Conservation (phyloP, 1,140 invertebrate species). For the Scaptodrosophila lebanonensis region DNA sequence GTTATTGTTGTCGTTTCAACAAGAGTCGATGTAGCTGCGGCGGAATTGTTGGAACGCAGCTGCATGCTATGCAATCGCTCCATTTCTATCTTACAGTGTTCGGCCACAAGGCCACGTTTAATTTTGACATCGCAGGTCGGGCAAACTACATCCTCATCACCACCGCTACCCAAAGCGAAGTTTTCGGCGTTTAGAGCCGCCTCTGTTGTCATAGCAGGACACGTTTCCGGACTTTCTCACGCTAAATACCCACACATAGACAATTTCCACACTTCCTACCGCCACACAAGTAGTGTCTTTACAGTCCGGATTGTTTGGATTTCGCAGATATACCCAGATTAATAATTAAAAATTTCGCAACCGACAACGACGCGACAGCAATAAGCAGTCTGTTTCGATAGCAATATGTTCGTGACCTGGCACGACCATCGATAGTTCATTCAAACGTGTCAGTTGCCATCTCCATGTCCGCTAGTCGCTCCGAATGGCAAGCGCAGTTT, state of each 20-base stretch:
- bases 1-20: conserved; percentile 31
- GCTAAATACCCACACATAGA: not conserved
- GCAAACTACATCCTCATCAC: conserved; percentile 79
- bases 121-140: conserved; percentile 89
- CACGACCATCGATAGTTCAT: not conserved
- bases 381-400: too few species aligned
- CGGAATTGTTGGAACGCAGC: conserved; percentile 7
- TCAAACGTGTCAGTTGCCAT: too few species aligned
- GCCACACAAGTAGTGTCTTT: too few species aligned
- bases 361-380: too few species aligned
- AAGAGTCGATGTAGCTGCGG: not conserved
- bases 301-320: too few species aligned
- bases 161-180: conserved; percentile 79
- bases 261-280: too few species aligned
- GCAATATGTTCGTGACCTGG: too few species aligned
- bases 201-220: conserved; percentile 75
- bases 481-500: not conserved
- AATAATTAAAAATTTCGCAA: too few species aligned
- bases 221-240: not conserved
- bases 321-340: not conserved
- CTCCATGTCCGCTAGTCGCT: not conserved
- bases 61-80: conserved; percentile 84
- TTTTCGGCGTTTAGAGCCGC: conserved; percentile 69
- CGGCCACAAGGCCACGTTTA: conserved; percentile 84
- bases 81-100: conserved; percentile 86